Base-by-base conservation (phyloP, 35 echinoderm and acorn worm genomes). In the Eucidaris tribuloides region DNA sequence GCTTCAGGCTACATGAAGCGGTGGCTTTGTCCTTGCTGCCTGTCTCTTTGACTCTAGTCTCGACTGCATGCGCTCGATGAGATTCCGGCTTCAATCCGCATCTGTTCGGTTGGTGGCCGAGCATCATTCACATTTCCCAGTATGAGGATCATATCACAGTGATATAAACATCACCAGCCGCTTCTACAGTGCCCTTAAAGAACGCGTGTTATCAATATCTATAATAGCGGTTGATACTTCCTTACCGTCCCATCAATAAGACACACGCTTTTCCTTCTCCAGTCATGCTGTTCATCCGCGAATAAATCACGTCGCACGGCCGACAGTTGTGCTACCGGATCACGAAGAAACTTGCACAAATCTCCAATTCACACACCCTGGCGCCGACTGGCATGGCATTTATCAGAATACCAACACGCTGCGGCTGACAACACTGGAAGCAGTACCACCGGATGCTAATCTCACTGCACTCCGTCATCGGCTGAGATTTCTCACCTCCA, bases 131-230 rank as follows among this genome's bases (percentile, higher is more conserved):
- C 42, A 39, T 91, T 91, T 23, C 88, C 88, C 7, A 92, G n/a
- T 30, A 86, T 58, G 28, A 92, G n/a, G 41, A 85, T 92, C 89
- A 81, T 92, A 86, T 7, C 85, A n/a, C 23, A 83, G 89, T 42
- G n/a, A 85, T 7, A 65, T 19, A 74, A 92, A n/a, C n/a, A n/a
- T n/a, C 74, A 32, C 74, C 37, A 23, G 86, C 18, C 22, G 83
- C 89, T 5, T 85, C 9, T 2, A 81, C 61, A 27, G 60, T n/a
- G 9, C 48, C 48, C n/a, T n/a, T 52, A n/a, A 52, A 52, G 48
- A 11, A 52, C 9, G 48, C n/a, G 91, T 85, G 38, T 87, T 83
- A 83, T 91, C 83, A 46, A 91, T 50, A 42, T 42, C 18, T 43
- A 95, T 58, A 22, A n/a, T 44, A 63, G 92, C 88, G 31, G 91